These are phyloP conservation scores for Pterobdella sp. DNA, from an alignment of 2,888 invertebrate genomes.

Conservation along the genomic window DNA sequence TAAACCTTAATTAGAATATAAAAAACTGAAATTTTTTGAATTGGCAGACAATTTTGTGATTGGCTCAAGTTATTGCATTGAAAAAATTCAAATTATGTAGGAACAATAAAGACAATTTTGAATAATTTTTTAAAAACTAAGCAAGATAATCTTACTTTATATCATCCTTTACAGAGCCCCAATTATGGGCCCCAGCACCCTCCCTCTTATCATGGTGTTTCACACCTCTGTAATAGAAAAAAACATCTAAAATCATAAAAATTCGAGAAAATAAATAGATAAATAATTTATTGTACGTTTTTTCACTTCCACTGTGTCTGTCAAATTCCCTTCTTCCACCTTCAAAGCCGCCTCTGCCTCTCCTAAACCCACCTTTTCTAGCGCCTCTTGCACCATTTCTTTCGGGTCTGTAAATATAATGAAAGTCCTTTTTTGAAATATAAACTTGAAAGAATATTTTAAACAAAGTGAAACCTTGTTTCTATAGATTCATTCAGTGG, in stretches of 20 bases:
- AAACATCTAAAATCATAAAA: background rate
- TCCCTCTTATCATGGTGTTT: slow-evolving; percentile 88
- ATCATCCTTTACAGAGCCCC: slow-evolving; percentile 87
- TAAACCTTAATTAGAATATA: no score
- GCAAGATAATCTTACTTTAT: slow-evolving; percentile 73
- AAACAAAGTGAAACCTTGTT: background rate
- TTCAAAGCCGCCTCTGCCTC: slow-evolving; percentile 38
- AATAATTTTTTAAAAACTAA: no score
- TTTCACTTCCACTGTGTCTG: slow-evolving; percentile 87
- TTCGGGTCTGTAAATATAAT: background rate
- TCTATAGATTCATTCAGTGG: background rate
- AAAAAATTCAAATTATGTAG: no score
- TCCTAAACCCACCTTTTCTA: slow-evolving; percentile 30
- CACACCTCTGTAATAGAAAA: slow-evolving; percentile 59
- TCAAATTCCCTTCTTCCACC: slow-evolving; percentile 79
- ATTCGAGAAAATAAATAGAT: background rate
- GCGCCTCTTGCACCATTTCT: slow-evolving; percentile 4
- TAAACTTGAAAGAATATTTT: background rate
- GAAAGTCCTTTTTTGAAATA: background rate
- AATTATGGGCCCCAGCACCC: slow-evolving; percentile 87
- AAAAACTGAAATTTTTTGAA: no score
- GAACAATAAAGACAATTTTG: no score
- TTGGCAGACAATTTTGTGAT: no score
- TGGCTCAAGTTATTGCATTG: no score
- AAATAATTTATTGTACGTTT: slow-evolving; percentile 65